phyloP scores from a whole-genome alignment of 2,888 invertebrate species.

The Acanthopleura granulata region DNA sequence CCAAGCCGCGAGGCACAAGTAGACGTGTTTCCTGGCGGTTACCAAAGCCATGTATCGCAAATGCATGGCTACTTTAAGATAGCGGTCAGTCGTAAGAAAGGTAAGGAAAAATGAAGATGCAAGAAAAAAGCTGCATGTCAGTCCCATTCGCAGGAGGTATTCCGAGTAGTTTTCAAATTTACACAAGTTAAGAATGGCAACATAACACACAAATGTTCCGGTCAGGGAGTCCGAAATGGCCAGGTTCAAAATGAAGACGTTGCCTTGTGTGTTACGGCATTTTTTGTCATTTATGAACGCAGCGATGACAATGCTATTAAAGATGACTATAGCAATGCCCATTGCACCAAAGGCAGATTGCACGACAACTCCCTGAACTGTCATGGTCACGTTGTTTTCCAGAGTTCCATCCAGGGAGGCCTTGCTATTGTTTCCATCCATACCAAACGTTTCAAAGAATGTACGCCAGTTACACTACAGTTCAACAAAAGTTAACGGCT shows the following conservation, averaged over 20 bases:
- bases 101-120: neutral
- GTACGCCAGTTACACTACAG: too few relatives aligned
- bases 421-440: too few relatives aligned
- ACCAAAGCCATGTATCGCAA: neutral
- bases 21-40: neutral
- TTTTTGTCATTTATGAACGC: too few relatives aligned
- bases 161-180: neutral
- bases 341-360: too few relatives aligned
- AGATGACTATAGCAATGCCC: too few relatives aligned
- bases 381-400: too few relatives aligned
- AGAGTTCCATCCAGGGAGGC: too few relatives aligned
- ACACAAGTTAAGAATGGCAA: neutral
- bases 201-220: neutral
- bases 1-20: neutral
- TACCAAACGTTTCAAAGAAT: too few relatives aligned
- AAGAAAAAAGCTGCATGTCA: neutral
- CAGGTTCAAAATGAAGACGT: neutral
- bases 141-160: neutral
- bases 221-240: neutral
- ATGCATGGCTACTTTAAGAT: slow-evolving; percentile 8
- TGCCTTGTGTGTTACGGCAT: too few relatives aligned
- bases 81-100: neutral
- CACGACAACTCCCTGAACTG: too few relatives aligned
- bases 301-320: too few relatives aligned
- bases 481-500: too few relatives aligned